Evolutionary conservation across 2,797 vertebrate species (phyloP).

Genomic region (Gambusia yucatana): DNA sequence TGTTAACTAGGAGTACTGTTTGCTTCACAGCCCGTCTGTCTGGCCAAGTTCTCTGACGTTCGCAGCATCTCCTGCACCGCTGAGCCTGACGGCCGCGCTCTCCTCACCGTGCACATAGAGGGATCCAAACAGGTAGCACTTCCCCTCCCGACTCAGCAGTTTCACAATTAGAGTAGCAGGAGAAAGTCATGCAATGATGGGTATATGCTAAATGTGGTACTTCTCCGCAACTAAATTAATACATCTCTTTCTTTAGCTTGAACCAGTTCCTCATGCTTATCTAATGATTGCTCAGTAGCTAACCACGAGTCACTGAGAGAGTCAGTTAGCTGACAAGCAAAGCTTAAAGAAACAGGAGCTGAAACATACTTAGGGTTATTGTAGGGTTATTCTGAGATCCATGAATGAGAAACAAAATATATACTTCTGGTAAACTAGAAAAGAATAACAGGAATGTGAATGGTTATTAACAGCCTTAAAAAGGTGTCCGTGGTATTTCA

Average conservation of each 20-base stretch:
- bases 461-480: neutral
- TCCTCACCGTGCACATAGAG: slow-evolving; percentile 86
- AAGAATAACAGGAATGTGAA: neutral
- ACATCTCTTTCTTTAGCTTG: neutral
- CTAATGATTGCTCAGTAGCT: neutral
- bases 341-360: neutral
- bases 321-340: neutral
- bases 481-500: neutral
- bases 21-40: slow-evolving; percentile 81
- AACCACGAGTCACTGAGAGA: neutral
- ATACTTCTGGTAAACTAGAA: neutral
- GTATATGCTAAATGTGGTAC: neutral
- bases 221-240: neutral
- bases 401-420: neutral
- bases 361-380: neutral
- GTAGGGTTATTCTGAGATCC: neutral
- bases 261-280: neutral
- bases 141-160: neutral
- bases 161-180: neutral
- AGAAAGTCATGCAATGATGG: neutral
- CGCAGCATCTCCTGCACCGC: slow-evolving; percentile 84
- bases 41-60: slow-evolving; percentile 89
- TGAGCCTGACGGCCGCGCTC: slow-evolving; percentile 78
- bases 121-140: slow-evolving; percentile 85
- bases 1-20: neutral